phyloP scores from a whole-genome alignment of 2,113 vertebrate species.

The Ameiurus melas region DNA sequence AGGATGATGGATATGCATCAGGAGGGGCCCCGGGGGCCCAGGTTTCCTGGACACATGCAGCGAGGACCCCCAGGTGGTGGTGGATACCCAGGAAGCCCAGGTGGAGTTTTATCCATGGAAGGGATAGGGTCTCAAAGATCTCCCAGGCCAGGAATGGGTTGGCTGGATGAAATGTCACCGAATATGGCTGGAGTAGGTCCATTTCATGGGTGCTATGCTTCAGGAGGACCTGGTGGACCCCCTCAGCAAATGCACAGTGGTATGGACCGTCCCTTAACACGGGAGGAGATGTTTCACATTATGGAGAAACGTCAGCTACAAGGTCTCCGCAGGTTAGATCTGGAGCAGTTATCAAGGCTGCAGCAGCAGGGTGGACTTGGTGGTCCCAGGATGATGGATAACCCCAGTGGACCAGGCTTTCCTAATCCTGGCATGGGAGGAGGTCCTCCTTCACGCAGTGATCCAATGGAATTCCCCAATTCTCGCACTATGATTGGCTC shows the following conservation, averaged over 20 bases:
- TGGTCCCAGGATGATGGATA: constrained; percentile 74
- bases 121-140: constrained; percentile 82
- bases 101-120: constrained; percentile 84
- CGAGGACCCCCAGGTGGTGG: constrained; percentile 79
- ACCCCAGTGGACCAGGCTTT: constrained; percentile 65
- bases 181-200: constrained; percentile 76
- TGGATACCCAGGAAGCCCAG: constrained; percentile 85
- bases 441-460: constrained; percentile 62
- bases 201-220: constrained; percentile 79
- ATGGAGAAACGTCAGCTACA: constrained; percentile 87
- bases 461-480: constrained; percentile 84
- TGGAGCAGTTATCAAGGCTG: constrained; percentile 84
- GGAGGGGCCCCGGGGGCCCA: constrained; percentile 72
- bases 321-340: constrained; percentile 77
- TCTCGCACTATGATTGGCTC: constrained; percentile 86
- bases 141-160: constrained; percentile 83
- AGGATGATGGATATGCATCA: constrained; percentile 73
- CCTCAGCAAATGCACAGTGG: constrained; percentile 79
- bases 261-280: constrained; percentile 80
- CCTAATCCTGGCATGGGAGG: constrained; percentile 66
- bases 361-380: constrained; percentile 75
- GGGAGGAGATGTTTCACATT: constrained; percentile 90
- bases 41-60: constrained; percentile 75
- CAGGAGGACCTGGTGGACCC: constrained; percentile 66
- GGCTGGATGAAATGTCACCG: constrained; percentile 87